These are phyloP conservation scores for Cerastis rubricosa DNA, from an alignment of 2,888 invertebrate genomes.

Conservation along the genomic window DNA sequence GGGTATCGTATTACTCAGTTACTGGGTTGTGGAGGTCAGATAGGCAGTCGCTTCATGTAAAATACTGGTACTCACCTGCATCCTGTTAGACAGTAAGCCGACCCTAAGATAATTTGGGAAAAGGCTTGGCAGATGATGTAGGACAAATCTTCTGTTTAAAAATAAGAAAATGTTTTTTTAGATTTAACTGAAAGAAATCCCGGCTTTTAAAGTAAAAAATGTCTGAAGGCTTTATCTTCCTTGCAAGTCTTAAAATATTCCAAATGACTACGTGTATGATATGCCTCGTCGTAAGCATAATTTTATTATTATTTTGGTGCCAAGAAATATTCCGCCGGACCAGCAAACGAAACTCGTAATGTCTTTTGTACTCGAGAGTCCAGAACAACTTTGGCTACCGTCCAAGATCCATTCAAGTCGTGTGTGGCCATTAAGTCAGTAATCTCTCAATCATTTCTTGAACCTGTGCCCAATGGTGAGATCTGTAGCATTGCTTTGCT, in stretches of 20 bases:
- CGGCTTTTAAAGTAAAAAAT: neutral
- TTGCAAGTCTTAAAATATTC: neutral
- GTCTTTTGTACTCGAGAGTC: conserved; percentile 18
- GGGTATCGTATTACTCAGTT: too few species aligned
- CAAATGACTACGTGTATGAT: neutral
- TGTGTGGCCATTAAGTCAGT: conserved; percentile 25
- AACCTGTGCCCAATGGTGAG: conserved; percentile 34
- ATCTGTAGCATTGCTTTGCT: neutral
- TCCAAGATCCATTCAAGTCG: conserved; percentile 29
- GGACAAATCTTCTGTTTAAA: too few species aligned
- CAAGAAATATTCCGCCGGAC: conserved; percentile 35
- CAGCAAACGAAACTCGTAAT: conserved; percentile 23
- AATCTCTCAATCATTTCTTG: conserved; percentile 43
- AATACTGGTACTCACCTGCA: too few species aligned
- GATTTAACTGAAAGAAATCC: neutral
- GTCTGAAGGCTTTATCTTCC: neutral
- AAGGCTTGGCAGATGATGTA: too few species aligned
- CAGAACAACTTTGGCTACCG: conserved; percentile 17
- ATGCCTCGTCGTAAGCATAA: conserved; percentile 12
- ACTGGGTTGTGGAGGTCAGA: too few species aligned
- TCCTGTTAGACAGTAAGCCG: too few species aligned
- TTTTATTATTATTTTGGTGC: conserved; percentile 34
- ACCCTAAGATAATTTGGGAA: too few species aligned
- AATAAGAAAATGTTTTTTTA: too few species aligned
- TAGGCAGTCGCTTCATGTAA: too few species aligned